These are phyloP conservation scores for Irena cyanogastra DNA, from an alignment of 2,113 vertebrate species.

Conservation along the genomic window DNA sequence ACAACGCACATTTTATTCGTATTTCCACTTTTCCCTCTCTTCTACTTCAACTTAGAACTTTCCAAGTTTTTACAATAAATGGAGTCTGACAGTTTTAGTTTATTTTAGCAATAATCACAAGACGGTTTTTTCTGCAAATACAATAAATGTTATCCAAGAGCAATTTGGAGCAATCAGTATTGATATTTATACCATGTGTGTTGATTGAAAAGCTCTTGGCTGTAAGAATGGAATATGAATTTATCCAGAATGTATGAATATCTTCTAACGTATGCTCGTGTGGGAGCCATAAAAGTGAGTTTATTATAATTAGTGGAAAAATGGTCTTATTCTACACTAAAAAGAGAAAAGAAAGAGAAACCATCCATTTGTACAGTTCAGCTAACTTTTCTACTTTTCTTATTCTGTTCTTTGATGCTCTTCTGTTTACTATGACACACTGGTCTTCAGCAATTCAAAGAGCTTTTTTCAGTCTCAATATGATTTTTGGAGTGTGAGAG, in stretches of 20 bases:
- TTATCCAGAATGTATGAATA: slow-evolving; percentile 30
- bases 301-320: slow-evolving; percentile 43
- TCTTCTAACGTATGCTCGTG: not conserved
- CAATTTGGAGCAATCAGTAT: slow-evolving; percentile 36
- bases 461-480: not conserved
- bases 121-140: slow-evolving; percentile 47
- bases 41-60: not conserved
- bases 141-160: slow-evolving; percentile 53
- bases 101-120: slow-evolving; percentile 50
- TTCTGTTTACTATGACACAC: not conserved
- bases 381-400: not conserved
- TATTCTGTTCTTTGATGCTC: not conserved
- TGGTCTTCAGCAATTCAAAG: not conserved
- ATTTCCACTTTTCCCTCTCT: not conserved
- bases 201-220: slow-evolving; percentile 57
- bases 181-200: slow-evolving; percentile 44
- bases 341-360: not conserved
- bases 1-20: not conserved
- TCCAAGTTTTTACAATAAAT: slow-evolving; percentile 22
- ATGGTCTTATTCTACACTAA: not conserved
- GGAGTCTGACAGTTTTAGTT: slow-evolving; percentile 37
- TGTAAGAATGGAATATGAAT: slow-evolving; percentile 45
- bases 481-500: not conserved
- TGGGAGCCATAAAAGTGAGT: slow-evolving; percentile 18
- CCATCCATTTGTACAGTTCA: not conserved